These are phyloP conservation scores for Philotrypesis tridentata DNA, from an alignment of 1,140 invertebrate species.

Conservation along the genomic window DNA sequence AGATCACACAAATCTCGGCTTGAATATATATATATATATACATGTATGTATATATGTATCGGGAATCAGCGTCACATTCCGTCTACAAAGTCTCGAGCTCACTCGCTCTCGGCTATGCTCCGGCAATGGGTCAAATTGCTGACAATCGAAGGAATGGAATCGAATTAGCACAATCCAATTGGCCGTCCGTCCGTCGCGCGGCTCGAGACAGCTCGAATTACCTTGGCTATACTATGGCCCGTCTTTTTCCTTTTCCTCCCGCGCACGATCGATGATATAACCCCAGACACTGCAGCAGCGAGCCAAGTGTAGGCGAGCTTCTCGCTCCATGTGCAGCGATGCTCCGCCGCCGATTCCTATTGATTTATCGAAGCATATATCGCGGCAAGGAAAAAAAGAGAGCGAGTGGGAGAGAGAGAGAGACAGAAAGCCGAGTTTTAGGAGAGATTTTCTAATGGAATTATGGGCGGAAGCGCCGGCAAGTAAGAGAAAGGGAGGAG, in stretches of 20 bases:
- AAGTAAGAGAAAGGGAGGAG: not conserved
- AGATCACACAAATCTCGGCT: not conserved
- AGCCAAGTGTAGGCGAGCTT: not conserved
- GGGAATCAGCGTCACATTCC: not conserved
- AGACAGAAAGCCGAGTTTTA: not conserved
- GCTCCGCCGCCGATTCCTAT: not conserved
- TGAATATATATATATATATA: too few relatives aligned
- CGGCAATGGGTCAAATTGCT: constrained; percentile 59
- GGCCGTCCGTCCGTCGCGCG: not conserved
- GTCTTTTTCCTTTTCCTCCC: not conserved
- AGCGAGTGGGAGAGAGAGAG: not conserved
- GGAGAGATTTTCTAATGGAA: not conserved
- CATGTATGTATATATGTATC: not conserved
- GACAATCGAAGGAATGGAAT: constrained; percentile 59
- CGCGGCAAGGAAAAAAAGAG: too few relatives aligned
- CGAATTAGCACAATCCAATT: constrained; percentile 64
- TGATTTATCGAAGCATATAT: constrained; percentile 6
- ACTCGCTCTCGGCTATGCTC: not conserved
- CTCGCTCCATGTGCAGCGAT: not conserved
- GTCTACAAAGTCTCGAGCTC: not conserved
- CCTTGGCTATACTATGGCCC: not conserved
- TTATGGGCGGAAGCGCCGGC: not conserved
- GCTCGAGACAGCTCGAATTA: not conserved
- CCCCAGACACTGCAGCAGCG: too few relatives aligned
- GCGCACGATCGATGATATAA: not conserved